These are phyloP conservation scores for Maccullochella peelii DNA, from an alignment of 2,113 vertebrate genomes.

Conservation along the genomic window DNA sequence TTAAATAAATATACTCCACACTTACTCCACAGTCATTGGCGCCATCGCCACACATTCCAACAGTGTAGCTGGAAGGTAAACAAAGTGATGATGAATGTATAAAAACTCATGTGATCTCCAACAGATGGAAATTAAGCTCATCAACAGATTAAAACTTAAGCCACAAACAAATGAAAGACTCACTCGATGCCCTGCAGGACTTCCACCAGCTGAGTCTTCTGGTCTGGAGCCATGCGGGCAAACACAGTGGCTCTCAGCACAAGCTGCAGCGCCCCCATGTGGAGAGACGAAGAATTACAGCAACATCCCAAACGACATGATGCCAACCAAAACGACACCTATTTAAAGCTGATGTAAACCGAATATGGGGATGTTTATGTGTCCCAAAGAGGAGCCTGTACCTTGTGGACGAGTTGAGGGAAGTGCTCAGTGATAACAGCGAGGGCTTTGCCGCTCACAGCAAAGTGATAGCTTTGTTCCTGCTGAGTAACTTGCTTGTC, in stretches of 20 bases:
- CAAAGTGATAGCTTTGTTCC: slow-evolving; percentile 90
- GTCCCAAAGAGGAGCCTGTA: slow-evolving; percentile 49
- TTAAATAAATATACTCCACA: slow-evolving; percentile 44
- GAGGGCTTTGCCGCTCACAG: slow-evolving; percentile 93
- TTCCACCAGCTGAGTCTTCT: slow-evolving; percentile 97
- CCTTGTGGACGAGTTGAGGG: slow-evolving; percentile 95
- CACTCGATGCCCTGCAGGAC: slow-evolving; percentile 95
- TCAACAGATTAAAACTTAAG: neutral
- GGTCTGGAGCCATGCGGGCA: slow-evolving; percentile 97
- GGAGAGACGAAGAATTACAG: slow-evolving; percentile 48
- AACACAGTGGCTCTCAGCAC: slow-evolving; percentile 92
- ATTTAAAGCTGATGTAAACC: neutral
- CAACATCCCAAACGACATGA: neutral
- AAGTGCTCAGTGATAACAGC: slow-evolving; percentile 93
- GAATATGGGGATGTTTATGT: neutral
- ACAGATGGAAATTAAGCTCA: neutral
- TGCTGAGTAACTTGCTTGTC: slow-evolving; percentile 75
- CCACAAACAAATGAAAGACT: slow-evolving; percentile 71
- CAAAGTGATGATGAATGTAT: neutral
- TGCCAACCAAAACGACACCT: neutral
- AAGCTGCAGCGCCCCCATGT: slow-evolving; percentile 81
- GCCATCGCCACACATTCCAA: slow-evolving; percentile 98
- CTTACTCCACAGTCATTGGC: slow-evolving; percentile 99
- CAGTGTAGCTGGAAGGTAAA: slow-evolving; percentile 90
- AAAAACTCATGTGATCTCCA: neutral